Evolutionary conservation across 2,113 vertebrate genomes (phyloP).

Genomic region (Hippolais icterina): DNA sequence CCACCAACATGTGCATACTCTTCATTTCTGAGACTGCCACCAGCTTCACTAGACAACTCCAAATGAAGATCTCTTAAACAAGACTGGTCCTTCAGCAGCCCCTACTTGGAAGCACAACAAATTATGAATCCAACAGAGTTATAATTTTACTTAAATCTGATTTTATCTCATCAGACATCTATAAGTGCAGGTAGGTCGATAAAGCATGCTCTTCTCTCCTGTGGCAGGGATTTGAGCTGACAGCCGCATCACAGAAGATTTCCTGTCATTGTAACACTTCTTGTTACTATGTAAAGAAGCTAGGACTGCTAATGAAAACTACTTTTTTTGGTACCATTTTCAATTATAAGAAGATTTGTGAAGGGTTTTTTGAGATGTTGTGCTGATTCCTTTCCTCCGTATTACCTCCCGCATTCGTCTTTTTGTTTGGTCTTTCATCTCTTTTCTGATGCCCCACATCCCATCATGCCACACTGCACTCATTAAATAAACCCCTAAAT

Average conservation of each 20-base stretch:
- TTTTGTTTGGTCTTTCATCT: slow-evolving; percentile 71
- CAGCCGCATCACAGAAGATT: neutral
- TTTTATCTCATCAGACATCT: neutral
- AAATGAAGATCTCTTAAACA: neutral
- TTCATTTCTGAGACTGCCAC: neutral
- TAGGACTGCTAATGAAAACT: slow-evolving; percentile 37
- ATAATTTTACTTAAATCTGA: neutral
- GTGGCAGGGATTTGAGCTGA: neutral
- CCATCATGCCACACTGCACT: slow-evolving; percentile 72
- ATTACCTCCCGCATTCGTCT: slow-evolving; percentile 33
- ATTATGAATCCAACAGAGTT: neutral
- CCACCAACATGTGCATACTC: neutral
- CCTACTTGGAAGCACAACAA: neutral
- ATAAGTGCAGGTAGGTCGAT: neutral
- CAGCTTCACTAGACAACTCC: neutral
- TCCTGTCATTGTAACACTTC: slow-evolving; percentile 49
- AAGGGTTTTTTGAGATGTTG: slow-evolving; percentile 4
- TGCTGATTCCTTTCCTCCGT: slow-evolving; percentile 45
- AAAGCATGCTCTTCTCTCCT: neutral
- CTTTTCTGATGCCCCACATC: slow-evolving; percentile 60
- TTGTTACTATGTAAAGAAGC: slow-evolving; percentile 56
- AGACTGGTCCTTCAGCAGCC: neutral
- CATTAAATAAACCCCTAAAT: slow-evolving; percentile 79
- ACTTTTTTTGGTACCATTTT: slow-evolving; percentile 38
- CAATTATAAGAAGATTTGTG: slow-evolving; percentile 79